Conservation (phyloP, 2,113 vertebrate genomes). For the Atherinomorus stipes region DNA sequence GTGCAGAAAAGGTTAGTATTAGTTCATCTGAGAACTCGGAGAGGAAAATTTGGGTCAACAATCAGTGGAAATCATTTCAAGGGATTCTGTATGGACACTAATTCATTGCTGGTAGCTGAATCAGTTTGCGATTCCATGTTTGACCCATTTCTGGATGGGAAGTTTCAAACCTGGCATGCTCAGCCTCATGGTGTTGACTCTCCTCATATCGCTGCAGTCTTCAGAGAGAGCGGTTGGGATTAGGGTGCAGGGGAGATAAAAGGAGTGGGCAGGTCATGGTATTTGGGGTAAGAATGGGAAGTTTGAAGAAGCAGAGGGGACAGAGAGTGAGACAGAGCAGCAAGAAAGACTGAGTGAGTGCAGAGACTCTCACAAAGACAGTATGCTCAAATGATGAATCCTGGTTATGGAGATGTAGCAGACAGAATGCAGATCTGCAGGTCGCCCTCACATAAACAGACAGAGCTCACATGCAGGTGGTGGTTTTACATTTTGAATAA, state of each 20-base stretch:
- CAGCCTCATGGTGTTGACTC: slow-evolving; percentile 88
- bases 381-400: slow-evolving; percentile 10
- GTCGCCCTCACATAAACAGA: too few species aligned
- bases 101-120: slow-evolving; percentile 6
- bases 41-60: slow-evolving; percentile 22
- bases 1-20: slow-evolving; percentile 44
- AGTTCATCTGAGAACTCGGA: not conserved
- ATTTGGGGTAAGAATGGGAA: slow-evolving; percentile 59
- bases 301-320: slow-evolving; percentile 41
- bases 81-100: too few species aligned
- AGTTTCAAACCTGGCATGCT: slow-evolving; percentile 91
- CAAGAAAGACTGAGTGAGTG: slow-evolving; percentile 43
- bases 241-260: slow-evolving; percentile 71
- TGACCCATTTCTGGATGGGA: slow-evolving; percentile 65
- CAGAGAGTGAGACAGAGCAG: slow-evolving; percentile 43
- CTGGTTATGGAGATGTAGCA: not conserved
- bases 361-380: slow-evolving; percentile 33
- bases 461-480: too few species aligned
- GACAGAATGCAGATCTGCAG: too few species aligned
- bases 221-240: slow-evolving; percentile 81
- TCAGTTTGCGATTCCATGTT: slow-evolving; percentile 14
- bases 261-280: slow-evolving; percentile 47
- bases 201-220: slow-evolving; percentile 93
- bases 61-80: not conserved
- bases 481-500: too few species aligned